Percentiles rank a stretch among this genome's conserved stretches.
These are phyloP conservation scores for Coelogynopora nodosa DNA, from an alignment of 2,888 invertebrate genomes.

Conservation along the genomic window DNA sequence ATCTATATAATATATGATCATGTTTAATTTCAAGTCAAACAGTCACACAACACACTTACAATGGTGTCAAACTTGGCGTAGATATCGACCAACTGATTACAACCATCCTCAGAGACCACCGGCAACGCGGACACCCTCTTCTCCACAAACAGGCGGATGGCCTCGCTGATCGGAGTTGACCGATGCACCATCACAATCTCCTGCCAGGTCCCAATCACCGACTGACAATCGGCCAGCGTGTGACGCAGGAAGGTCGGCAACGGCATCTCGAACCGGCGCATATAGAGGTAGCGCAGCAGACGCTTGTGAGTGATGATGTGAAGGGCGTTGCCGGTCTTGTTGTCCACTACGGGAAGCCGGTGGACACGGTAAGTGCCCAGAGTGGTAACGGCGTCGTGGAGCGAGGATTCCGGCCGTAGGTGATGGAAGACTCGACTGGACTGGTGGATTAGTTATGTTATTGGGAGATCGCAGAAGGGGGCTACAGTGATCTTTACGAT, in stretches of 20 bases:
- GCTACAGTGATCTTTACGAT: too few species aligned
- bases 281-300: constrained; percentile 35
- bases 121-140: constrained; percentile 39
- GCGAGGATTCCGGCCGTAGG: constrained; percentile 37
- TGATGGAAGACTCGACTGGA: neutral
- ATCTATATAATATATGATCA: too few species aligned
- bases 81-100: constrained; percentile 35
- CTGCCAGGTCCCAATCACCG: constrained; percentile 26
- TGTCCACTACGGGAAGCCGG: constrained; percentile 43
- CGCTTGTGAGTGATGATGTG: constrained; percentile 40
- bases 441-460: constrained; percentile 10
- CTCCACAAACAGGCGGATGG: constrained; percentile 24
- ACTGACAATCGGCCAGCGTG: neutral
- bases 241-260: constrained; percentile 14
- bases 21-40: too few species aligned
- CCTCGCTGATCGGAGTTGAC: constrained; percentile 34
- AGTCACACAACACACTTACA: constrained; percentile 2
- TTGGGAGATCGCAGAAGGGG: too few species aligned
- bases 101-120: constrained; percentile 30
- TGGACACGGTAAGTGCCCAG: constrained; percentile 34
- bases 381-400: constrained; percentile 6
- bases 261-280: constrained; percentile 35
- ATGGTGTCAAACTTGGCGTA: constrained; percentile 43
- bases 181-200: constrained; percentile 1
- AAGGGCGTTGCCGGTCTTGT: constrained; percentile 41